Conservation (phyloP, 1,140 invertebrate genomes). For the Polypedilum vanderplanki region DNA sequence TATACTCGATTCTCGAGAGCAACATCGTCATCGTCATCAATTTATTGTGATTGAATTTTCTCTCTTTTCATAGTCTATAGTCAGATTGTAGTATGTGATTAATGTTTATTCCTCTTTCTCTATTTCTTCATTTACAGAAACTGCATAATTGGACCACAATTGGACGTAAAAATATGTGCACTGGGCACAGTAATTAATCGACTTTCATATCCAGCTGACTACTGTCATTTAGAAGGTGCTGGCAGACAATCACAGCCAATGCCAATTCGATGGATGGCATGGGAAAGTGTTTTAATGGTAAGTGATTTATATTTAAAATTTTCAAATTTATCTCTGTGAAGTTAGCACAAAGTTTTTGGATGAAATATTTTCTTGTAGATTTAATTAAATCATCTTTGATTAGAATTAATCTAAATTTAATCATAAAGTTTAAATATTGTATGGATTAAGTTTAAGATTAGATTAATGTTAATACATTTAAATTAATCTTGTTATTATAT, state of each 20-base stretch:
- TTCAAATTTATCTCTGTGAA: too few relatives aligned
- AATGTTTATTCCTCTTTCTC: slow-evolving; percentile 9
- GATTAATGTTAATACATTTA: too few relatives aligned
- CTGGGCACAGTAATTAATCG: slow-evolving; percentile 60
- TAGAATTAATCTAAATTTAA: too few relatives aligned
- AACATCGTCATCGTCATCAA: not conserved
- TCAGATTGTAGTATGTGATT: too few relatives aligned
- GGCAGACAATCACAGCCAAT: slow-evolving; percentile 48
- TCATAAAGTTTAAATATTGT: too few relatives aligned
- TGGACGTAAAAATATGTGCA: slow-evolving; percentile 75
- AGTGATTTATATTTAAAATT: slow-evolving; percentile 41
- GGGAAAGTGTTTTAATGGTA: slow-evolving; percentile 77
- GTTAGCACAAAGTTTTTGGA: too few relatives aligned
- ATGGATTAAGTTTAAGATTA: too few relatives aligned
- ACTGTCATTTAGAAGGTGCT: slow-evolving; percentile 59
- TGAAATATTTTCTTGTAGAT: too few relatives aligned
- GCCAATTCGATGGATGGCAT: slow-evolving; percentile 73
- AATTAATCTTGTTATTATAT: too few relatives aligned
- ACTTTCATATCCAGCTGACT: slow-evolving; percentile 61
- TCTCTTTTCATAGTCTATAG: too few relatives aligned
- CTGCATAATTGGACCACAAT: slow-evolving; percentile 73
- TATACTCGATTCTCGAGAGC: not conserved
- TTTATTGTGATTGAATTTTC: not conserved
- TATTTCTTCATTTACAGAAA: slow-evolving; percentile 54
- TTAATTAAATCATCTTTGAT: too few relatives aligned